Conservation (phyloP, 1,140 invertebrate species). For the Cryptotermes secundus region DNA sequence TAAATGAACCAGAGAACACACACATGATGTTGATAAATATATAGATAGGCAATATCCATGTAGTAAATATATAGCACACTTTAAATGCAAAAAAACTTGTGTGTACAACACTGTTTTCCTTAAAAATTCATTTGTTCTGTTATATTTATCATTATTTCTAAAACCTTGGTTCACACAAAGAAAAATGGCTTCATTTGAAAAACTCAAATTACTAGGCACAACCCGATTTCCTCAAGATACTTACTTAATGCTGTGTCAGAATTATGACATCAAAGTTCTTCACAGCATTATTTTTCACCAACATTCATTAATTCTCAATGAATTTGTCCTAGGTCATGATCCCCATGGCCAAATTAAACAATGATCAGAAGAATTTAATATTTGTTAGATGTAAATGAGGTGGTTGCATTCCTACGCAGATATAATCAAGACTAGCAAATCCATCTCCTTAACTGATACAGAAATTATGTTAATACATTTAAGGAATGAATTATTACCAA, state of each 20-base stretch:
- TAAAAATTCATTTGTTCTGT: background rate
- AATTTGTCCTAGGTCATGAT: conserved; percentile 4
- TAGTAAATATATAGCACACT: conserved; percentile 14
- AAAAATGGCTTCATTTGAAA: background rate
- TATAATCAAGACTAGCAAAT: background rate
- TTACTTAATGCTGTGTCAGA: background rate
- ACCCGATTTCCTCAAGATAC: background rate
- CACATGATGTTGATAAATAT: conserved; percentile 12
- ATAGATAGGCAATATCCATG: conserved; percentile 8
- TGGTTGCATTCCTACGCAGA: background rate
- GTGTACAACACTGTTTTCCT: background rate
- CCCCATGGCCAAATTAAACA: background rate
- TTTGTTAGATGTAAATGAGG: background rate
- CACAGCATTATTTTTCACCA: background rate
- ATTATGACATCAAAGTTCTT: background rate
- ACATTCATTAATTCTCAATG: background rate
- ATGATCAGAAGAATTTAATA: no score
- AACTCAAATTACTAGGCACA: conserved; percentile 16
- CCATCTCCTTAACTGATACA: background rate
- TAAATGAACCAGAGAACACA: conserved; percentile 12
- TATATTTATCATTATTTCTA: background rate
- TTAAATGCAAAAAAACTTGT: background rate
- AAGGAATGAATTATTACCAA: no score
- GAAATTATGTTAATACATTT: no score
- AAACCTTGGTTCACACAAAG: background rate